Conservation (phyloP, 2,113 vertebrate species). For the Tychaedon coryphoeus region DNA sequence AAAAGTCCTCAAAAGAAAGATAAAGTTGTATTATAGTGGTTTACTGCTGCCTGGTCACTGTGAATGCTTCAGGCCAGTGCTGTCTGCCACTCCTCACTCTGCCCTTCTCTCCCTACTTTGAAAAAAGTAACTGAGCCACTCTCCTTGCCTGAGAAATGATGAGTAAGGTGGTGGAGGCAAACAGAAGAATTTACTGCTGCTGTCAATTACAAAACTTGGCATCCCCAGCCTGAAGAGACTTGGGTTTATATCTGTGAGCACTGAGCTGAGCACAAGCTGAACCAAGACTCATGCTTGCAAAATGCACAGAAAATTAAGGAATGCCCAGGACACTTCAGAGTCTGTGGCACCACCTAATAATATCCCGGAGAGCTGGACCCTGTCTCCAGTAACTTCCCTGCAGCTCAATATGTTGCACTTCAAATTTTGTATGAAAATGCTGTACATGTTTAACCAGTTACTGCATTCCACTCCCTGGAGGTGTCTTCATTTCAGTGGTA, state of each 20-base stretch:
- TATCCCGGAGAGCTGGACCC: background rate
- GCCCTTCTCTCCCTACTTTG: background rate
- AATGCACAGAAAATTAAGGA: background rate
- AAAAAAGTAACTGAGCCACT: background rate
- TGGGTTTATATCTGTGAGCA: background rate
- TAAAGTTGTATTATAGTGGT: background rate
- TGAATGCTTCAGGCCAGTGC: background rate
- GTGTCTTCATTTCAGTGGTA: background rate
- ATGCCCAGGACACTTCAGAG: background rate
- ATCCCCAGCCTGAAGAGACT: background rate
- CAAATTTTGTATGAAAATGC: background rate
- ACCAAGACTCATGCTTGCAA: background rate
- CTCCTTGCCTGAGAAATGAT: constrained; percentile 3
- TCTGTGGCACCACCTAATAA: background rate
- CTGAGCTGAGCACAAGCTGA: background rate
- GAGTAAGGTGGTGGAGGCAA: background rate
- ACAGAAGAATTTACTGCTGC: constrained; percentile 36
- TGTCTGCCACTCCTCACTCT: background rate
- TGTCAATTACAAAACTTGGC: constrained; percentile 56
- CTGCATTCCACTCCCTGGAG: background rate
- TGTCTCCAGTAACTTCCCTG: background rate
- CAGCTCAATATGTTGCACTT: background rate
- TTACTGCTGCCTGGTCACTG: background rate
- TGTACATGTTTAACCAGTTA: background rate
- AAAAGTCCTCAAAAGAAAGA: background rate